Conservation (phyloP, 2,797 vertebrate genomes). For the Emys orbicularis region DNA sequence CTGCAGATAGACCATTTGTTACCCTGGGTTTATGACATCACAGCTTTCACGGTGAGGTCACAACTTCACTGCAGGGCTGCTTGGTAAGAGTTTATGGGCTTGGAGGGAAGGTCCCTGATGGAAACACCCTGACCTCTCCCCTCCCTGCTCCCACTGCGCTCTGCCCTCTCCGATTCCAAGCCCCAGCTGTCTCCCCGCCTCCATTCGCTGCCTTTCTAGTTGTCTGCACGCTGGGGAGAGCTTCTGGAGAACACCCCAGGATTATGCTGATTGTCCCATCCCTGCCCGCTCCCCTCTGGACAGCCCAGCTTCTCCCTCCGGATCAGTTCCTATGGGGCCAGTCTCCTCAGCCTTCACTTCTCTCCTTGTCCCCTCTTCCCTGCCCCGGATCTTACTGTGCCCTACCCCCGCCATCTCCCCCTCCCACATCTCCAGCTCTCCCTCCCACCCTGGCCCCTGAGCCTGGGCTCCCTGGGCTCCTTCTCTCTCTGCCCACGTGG, state of each 20-base stretch:
- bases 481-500: neutral
- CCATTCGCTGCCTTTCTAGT: neutral
- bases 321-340: too few relatives aligned
- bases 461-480: rapidly evolving
- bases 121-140: neutral
- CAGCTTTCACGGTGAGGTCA: rapidly evolving
- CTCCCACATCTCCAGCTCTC: neutral
- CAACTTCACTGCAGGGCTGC: neutral
- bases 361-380: neutral
- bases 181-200: neutral
- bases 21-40: neutral
- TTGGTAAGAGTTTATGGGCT: neutral
- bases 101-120: rapidly evolving
- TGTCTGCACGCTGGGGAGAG: rapidly evolving
- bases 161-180: too few relatives aligned
- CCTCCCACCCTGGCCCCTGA: neutral
- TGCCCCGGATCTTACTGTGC: neutral
- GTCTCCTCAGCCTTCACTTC: rapidly evolving
- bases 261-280: rapidly evolving
- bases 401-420: too few relatives aligned
- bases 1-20: neutral
- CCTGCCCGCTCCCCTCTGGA: rapidly evolving
- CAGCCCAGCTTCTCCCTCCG: neutral
- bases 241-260: rapidly evolving
- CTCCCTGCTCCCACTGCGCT: rapidly evolving